A percentile compares a stretch with the other conserved stretches of the same genome.
Evolutionary conservation across 2,888 invertebrate genomes (phyloP).

Genomic region (Poecilobothrus nobilitatus): DNA sequence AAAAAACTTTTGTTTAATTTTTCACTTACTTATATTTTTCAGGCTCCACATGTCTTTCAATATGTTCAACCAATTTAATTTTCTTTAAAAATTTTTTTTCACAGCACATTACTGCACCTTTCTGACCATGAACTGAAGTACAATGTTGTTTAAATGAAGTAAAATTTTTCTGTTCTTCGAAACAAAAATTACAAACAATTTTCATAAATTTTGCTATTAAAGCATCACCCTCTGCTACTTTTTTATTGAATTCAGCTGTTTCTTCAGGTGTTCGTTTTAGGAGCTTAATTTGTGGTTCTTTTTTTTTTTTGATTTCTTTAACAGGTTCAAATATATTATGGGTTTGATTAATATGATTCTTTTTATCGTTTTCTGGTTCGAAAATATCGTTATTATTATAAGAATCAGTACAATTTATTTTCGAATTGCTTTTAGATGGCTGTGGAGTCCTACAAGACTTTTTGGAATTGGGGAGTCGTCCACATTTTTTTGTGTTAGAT

Average conservation of each 20-base stretch:
- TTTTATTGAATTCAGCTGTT: background rate
- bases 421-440: background rate
- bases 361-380: background rate
- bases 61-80: background rate
- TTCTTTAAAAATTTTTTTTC: background rate
- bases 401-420: background rate
- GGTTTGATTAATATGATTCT: no score
- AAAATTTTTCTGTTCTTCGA: background rate
- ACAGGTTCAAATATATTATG: no score
- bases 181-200: background rate
- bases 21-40: background rate
- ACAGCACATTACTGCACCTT: background rate
- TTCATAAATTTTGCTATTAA: background rate
- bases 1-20: no score
- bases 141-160: background rate
- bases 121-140: background rate
- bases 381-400: background rate
- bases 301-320: background rate
- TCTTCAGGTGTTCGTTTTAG: background rate
- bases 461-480: no score
- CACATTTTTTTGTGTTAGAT: no score
- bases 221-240: background rate
- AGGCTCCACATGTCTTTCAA: background rate
- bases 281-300: background rate
- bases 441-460: no score